Evolutionary conservation across 2,888 invertebrate species (phyloP).

Genomic region (Allygus modestus): DNA sequence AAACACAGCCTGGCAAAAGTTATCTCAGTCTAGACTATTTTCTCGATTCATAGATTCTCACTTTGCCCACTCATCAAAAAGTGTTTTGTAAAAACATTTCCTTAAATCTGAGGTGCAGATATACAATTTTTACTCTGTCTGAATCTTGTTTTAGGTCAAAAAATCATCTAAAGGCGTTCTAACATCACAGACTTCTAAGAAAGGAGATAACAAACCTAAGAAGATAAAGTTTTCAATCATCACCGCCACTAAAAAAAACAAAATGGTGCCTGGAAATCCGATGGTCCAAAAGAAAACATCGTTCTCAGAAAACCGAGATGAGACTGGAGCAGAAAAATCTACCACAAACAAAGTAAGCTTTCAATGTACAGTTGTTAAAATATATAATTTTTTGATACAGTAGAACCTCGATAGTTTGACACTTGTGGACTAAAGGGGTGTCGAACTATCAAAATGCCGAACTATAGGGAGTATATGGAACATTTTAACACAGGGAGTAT

Average conservation of each 20-base stretch:
- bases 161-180: neutral
- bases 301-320: neutral
- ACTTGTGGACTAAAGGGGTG: too few relatives aligned
- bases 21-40: too few relatives aligned
- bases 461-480: too few relatives aligned
- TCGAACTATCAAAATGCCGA: too few relatives aligned
- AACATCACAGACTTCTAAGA: neutral
- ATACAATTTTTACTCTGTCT: neutral
- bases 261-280: neutral
- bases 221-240: constrained; percentile 5
- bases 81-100: too few relatives aligned
- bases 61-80: too few relatives aligned
- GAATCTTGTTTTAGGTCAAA: neutral
- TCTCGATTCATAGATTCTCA: too few relatives aligned
- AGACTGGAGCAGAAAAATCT: neutral
- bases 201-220: neutral
- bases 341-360: neutral
- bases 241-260: neutral
- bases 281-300: neutral
- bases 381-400: too few relatives aligned
- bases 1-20: too few relatives aligned
- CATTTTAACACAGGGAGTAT: too few relatives aligned
- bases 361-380: neutral
- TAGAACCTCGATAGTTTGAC: too few relatives aligned
- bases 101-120: too few relatives aligned